Evolutionary conservation across 2,113 vertebrate genomes (phyloP).

Genomic region (Dasyprocta punctata): DNA sequence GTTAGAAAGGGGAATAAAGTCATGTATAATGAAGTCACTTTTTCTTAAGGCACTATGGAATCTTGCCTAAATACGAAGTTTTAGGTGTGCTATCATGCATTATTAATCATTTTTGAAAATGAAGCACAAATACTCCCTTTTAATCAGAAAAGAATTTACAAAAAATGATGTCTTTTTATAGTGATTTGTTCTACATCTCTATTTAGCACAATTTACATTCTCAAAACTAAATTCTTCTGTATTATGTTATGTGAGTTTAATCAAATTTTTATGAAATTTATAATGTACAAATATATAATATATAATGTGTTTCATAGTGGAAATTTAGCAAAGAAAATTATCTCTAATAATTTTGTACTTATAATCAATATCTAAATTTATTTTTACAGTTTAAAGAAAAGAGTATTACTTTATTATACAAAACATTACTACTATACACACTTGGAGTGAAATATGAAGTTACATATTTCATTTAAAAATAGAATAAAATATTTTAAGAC

Average conservation of each 20-base stretch:
- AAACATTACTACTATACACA: neutral
- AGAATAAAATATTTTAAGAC: neutral
- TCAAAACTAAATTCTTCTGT: neutral
- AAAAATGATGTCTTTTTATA: neutral
- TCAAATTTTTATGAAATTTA: neutral
- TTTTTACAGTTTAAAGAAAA: neutral
- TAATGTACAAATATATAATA: neutral
- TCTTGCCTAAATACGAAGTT: neutral
- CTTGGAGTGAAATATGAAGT: neutral
- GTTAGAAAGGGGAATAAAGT: neutral
- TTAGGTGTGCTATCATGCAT: neutral
- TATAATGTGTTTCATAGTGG: neutral
- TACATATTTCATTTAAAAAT: neutral
- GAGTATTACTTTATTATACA: neutral
- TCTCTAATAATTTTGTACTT: neutral
- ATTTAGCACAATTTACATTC: neutral
- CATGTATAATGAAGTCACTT: neutral
- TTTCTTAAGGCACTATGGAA: neutral
- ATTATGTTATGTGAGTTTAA: neutral
- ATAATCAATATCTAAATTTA: neutral
- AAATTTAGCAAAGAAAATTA: neutral
- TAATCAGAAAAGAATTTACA: neutral
- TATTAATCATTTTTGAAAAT: neutral
- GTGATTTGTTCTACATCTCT: neutral
- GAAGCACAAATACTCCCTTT: neutral